Conservation (phyloP, 2,797 vertebrate genomes). For the Urocyon cinereoargenteus region DNA sequence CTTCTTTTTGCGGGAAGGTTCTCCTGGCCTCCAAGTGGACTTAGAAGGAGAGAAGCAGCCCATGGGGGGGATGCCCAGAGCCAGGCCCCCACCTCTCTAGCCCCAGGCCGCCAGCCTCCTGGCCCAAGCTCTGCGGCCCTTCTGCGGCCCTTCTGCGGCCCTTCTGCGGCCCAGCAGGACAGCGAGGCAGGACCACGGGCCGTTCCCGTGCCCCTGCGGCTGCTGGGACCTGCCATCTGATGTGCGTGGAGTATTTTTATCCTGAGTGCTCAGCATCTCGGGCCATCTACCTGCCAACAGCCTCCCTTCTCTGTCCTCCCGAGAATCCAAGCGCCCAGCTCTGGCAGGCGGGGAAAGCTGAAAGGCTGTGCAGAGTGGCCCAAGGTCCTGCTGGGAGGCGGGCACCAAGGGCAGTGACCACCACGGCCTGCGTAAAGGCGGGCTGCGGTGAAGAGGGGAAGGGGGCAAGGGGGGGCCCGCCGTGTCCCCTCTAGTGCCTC, state of each 20-base stretch:
- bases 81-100: no score
- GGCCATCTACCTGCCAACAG: conserved; percentile 42
- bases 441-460: neutral
- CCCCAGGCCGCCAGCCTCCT: neutral
- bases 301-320: neutral
- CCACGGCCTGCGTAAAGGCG: neutral
- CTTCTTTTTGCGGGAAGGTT: neutral
- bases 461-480: accelerated
- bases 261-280: conserved; percentile 38
- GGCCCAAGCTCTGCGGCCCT: neutral
- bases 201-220: neutral
- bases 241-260: conserved; percentile 76
- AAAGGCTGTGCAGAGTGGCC: neutral
- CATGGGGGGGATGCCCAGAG: no score
- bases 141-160: neutral
- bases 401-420: neutral
- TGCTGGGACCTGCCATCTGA: conserved; percentile 30
- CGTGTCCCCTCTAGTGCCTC: neutral
- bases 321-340: neutral
- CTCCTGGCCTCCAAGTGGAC: neutral
- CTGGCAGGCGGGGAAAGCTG: no score
- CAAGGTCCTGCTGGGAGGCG: neutral
- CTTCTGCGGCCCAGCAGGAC: neutral
- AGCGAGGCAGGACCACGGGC: neutral
- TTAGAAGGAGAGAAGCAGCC: neutral